Evolutionary conservation across 2,797 vertebrate species (phyloP).

Genomic region (Acanthurus leucopareius): DNA sequence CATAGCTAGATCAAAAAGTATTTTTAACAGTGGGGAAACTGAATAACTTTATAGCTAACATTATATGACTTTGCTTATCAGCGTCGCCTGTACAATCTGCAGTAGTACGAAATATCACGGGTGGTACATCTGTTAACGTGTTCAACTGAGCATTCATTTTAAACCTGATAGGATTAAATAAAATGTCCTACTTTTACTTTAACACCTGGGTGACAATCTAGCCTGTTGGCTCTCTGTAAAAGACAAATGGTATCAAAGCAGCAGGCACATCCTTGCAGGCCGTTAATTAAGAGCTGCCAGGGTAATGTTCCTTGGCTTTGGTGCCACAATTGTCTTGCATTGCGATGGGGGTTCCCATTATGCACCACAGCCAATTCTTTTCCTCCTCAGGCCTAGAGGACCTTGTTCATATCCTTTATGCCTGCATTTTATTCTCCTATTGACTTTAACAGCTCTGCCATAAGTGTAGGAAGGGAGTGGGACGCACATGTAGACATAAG

Average conservation of each 20-base stretch:
- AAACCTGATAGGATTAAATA: constrained; percentile 9
- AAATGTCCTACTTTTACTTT: constrained; percentile 11
- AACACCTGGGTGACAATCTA: constrained; percentile 25
- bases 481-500: constrained; percentile 30
- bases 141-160: background rate
- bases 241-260: constrained; percentile 66
- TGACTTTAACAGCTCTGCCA: constrained; percentile 57
- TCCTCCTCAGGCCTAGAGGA: constrained; percentile 54
- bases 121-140: background rate
- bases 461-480: constrained; percentile 52
- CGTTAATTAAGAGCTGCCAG: constrained; percentile 67
- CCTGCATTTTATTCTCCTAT: constrained; percentile 51
- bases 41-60: background rate
- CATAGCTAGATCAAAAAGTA: background rate
- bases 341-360: constrained; percentile 57
- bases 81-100: background rate
- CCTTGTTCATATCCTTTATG: constrained; percentile 79
- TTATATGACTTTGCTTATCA: background rate
- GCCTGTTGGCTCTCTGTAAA: constrained; percentile 26
- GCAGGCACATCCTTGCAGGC: constrained; percentile 52
- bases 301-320: constrained; percentile 56
- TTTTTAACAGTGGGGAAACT: background rate
- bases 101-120: too few species aligned
- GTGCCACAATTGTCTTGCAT: constrained; percentile 61
- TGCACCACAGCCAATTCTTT: constrained; percentile 61